Evolutionary conservation across 1,140 invertebrate species (phyloP).

Genomic region (Brachionus plicatilis): DNA sequence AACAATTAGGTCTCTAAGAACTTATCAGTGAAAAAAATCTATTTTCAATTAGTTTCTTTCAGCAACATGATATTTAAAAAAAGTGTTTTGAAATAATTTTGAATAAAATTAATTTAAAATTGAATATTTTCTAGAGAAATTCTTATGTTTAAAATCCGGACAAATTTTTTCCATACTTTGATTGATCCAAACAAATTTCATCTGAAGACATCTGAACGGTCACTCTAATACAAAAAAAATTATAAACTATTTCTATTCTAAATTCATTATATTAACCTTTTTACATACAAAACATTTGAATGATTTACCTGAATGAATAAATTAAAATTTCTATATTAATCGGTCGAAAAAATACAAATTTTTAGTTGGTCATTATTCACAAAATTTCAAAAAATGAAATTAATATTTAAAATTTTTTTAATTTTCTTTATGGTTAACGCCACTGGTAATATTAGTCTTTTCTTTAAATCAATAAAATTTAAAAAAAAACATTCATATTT

Average conservation of each 20-base stretch:
- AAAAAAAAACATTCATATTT: background rate
- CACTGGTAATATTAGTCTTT: background rate
- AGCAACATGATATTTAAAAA: too few relatives aligned
- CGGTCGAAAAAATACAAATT: background rate
- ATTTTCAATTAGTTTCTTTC: too few relatives aligned
- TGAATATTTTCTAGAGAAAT: too few relatives aligned
- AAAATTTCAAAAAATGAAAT: background rate
- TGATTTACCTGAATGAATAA: constrained; percentile 13
- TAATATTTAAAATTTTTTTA: background rate
- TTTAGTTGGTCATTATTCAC: background rate
- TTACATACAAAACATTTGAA: background rate
- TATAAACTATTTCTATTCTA: background rate
- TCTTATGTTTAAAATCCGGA: too few relatives aligned
- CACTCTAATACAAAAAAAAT: background rate
- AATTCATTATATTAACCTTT: constrained; percentile 29
- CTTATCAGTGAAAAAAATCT: too few relatives aligned
- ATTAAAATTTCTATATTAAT: background rate
- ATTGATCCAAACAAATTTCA: background rate
- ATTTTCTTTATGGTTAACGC: background rate
- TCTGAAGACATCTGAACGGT: background rate
- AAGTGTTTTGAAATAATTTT: too few relatives aligned
- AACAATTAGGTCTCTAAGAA: too few relatives aligned
- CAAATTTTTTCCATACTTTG: too few relatives aligned
- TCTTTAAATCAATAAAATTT: background rate
- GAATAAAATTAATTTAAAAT: too few relatives aligned